Percentiles rank a stretch among this genome's conserved stretches.
Conservation (phyloP, 2,797 vertebrate species). For the Philypnodon macrostomus region DNA sequence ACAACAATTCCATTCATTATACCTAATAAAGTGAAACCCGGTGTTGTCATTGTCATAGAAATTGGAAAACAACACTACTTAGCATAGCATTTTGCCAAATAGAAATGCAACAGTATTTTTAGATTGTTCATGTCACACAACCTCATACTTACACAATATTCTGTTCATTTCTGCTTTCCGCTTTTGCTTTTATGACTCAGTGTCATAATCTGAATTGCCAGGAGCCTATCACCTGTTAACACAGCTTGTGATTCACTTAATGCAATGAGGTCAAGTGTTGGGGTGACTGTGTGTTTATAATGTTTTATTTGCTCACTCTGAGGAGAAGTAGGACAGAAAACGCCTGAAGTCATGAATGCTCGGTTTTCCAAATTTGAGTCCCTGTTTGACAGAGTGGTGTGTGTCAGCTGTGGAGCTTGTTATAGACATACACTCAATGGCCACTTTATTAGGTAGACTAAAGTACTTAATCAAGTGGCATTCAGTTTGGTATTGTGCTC, state of each 20-base stretch:
- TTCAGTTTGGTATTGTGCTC: too few species aligned
- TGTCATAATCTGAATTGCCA: background rate
- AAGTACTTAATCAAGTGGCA: too few species aligned
- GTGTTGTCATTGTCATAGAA: too few species aligned
- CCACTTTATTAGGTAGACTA: too few species aligned
- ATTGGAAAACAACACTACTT: too few species aligned
- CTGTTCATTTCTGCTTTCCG: background rate
- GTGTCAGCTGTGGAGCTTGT: slow-evolving; percentile 30
- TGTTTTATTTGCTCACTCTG: slow-evolving; percentile 61
- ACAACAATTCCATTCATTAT: too few species aligned
- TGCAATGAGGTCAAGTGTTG: slow-evolving; percentile 8
- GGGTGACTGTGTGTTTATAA: slow-evolving; percentile 24
- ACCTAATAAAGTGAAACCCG: too few species aligned
- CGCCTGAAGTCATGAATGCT: slow-evolving; percentile 58
- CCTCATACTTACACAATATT: too few species aligned
- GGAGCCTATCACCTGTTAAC: background rate
- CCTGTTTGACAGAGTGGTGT: slow-evolving; percentile 41
- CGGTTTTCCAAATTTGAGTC: slow-evolving; percentile 48
- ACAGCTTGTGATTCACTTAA: background rate
- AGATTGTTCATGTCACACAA: too few species aligned
- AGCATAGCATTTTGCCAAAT: too few species aligned
- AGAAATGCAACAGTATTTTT: too few species aligned
- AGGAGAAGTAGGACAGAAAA: slow-evolving; percentile 67
- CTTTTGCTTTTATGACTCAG: background rate
- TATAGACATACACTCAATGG: slow-evolving; percentile 30